These are phyloP conservation scores for Muntiacus reevesi DNA, from an alignment of 2,113 vertebrate genomes.

Conservation along the genomic window DNA sequence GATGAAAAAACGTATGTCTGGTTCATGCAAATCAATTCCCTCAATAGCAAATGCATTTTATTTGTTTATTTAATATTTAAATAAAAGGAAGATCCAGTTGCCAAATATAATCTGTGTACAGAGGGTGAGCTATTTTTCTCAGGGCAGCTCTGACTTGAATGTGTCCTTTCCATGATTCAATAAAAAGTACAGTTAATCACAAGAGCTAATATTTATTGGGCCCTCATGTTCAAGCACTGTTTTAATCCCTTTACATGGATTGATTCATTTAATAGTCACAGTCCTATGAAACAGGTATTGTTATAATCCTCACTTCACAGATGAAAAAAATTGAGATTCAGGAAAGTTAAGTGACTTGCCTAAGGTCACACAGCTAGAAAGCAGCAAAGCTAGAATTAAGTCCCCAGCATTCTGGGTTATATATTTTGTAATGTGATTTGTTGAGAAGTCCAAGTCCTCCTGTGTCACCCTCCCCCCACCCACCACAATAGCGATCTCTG, in stretches of 20 bases:
- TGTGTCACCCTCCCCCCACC: fast-evolving
- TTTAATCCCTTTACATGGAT: not conserved
- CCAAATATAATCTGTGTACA: not conserved
- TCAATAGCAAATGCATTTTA: not conserved
- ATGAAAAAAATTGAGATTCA: not conserved
- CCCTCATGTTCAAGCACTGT: not conserved
- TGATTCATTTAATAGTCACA: not conserved
- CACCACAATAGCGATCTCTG: not conserved
- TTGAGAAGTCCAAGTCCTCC: not conserved
- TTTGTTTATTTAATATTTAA: not conserved
- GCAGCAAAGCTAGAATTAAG: not conserved
- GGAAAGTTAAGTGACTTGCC: not conserved
- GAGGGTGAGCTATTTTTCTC: not conserved
- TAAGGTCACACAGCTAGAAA: not conserved
- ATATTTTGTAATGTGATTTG: fast-evolving
- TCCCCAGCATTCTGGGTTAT: not conserved
- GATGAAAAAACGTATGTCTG: not conserved
- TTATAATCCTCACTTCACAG: not conserved
- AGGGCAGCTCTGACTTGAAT: not conserved
- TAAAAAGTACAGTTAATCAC: not conserved
- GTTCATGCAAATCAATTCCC: not conserved
- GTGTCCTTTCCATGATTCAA: not conserved
- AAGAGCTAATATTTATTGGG: not conserved
- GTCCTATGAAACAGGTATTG: not conserved
- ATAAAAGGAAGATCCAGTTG: not conserved